phyloP scores from a whole-genome alignment of 2,888 invertebrate genomes.

The Sclerodermus sp. region DNA sequence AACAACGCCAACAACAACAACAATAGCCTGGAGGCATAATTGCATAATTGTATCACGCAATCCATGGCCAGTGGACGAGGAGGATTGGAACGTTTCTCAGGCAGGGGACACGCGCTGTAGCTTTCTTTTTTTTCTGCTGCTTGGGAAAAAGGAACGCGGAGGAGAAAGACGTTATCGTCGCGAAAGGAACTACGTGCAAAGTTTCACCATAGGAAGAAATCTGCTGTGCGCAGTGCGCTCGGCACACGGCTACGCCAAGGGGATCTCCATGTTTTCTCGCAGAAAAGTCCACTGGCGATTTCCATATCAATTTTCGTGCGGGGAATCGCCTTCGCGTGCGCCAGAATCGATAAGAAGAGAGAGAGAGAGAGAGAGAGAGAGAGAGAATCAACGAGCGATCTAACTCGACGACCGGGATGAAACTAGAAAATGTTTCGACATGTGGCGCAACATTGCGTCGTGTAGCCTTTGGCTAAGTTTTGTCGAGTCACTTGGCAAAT shows the following conservation, averaged over 20 bases:
- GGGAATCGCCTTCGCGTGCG: no score
- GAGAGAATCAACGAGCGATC: constrained; percentile 19
- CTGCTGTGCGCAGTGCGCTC: no score
- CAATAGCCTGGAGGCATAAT: constrained; percentile 27
- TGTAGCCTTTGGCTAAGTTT: constrained; percentile 12
- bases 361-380: constrained; percentile 12
- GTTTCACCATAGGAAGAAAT: neutral
- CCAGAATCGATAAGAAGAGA: neutral
- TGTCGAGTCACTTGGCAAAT: neutral
- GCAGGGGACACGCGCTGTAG: neutral
- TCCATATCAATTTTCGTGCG: no score
- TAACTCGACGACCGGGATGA: constrained; percentile 11
- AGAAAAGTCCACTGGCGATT: constrained; percentile 2
- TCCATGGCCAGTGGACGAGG: constrained; percentile 1
- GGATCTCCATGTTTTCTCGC: neutral
- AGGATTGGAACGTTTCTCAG: neutral
- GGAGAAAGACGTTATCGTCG: neutral
- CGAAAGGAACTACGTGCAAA: neutral
- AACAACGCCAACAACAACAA: constrained; percentile 23
- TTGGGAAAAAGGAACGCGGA: neutral
- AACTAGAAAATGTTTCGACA: constrained; percentile 23
- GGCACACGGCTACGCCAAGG: no score
- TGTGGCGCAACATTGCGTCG: constrained; percentile 20
- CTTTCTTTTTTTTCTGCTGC: neutral
- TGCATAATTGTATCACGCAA: constrained; percentile 35